A percentile compares a stretch with the other conserved stretches of the same genome.
Evolutionary conservation across 2,113 vertebrate genomes (phyloP).

Genomic region (Sminthopsis crassicaudata): DNA sequence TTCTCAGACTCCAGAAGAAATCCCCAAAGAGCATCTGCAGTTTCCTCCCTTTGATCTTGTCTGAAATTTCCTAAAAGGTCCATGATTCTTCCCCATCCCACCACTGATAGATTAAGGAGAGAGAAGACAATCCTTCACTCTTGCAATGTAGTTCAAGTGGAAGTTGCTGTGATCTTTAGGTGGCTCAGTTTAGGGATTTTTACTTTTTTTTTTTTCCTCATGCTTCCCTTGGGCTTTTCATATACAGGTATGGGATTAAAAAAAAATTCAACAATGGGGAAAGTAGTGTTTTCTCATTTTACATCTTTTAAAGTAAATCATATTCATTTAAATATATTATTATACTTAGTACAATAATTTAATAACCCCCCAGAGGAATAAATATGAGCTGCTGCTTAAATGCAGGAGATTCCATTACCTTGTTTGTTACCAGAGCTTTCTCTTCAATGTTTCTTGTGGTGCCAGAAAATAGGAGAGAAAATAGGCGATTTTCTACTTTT

Average conservation of each 20-base stretch:
- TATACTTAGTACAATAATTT: conserved; percentile 13
- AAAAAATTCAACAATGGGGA: background rate
- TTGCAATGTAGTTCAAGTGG: background rate
- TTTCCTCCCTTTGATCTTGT: background rate
- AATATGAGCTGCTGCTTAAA: background rate
- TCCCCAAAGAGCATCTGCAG: background rate
- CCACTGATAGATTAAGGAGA: background rate
- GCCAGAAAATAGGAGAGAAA: background rate
- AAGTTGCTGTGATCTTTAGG: background rate
- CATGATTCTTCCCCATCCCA: background rate
- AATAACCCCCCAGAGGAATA: conserved; percentile 14
- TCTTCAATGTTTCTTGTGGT: background rate
- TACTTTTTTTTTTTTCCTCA: background rate
- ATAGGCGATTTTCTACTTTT: conserved; percentile 13
- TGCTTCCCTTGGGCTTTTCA: background rate
- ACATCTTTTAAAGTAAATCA: conserved; percentile 30
- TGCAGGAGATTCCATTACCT: background rate
- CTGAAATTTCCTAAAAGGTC: background rate
- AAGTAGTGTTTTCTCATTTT: background rate
- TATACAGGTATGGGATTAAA: no score
- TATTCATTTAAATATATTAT: background rate
- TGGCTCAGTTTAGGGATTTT: background rate
- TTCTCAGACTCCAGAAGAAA: background rate
- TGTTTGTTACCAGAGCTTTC: background rate
- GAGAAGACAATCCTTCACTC: background rate